phyloP scores from a whole-genome alignment of 2,113 vertebrate genomes.

The Lethenteron reissneri region DNA sequence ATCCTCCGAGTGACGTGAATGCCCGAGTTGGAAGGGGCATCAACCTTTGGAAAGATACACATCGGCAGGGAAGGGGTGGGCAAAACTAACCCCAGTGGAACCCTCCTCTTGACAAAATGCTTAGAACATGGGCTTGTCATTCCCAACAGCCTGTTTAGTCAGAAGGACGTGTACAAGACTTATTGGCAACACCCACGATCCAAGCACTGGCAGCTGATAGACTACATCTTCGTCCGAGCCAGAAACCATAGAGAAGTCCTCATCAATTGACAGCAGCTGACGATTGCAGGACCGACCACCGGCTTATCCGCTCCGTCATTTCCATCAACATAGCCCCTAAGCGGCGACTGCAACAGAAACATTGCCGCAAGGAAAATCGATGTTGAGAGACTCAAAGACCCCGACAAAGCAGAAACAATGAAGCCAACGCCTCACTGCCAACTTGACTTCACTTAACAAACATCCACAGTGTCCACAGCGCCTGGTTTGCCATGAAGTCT shows the following conservation, averaged over 20 bases:
- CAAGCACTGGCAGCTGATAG: conserved; percentile 1
- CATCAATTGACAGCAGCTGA: neutral
- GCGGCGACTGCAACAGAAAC: neutral
- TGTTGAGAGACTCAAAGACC: neutral
- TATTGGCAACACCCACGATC: conserved; percentile 8
- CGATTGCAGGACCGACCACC: neutral
- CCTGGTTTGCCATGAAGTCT: neutral
- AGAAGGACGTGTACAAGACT: conserved; percentile 8
- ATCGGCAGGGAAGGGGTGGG: conserved; percentile 8
- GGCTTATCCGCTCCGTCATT: neutral
- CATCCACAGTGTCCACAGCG: neutral
- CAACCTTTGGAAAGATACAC: conserved; percentile 2
- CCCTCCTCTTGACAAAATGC: conserved; percentile 9
- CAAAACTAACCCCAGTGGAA: conserved; percentile 11
- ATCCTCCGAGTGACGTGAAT: conserved; percentile 7
- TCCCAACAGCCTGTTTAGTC: conserved; percentile 10
- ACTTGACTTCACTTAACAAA: neutral
- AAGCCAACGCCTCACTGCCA: neutral
- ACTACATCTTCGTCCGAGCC: neutral
- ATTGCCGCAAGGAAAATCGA: neutral
- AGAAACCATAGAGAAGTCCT: conserved; percentile 3
- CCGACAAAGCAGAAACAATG: neutral
- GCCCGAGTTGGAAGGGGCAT: conserved; percentile 6
- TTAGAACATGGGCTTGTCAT: conserved; percentile 8
- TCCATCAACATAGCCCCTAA: neutral